phyloP scores from a whole-genome alignment of 1,140 invertebrate genomes.

The Drosophila funebris region DNA sequence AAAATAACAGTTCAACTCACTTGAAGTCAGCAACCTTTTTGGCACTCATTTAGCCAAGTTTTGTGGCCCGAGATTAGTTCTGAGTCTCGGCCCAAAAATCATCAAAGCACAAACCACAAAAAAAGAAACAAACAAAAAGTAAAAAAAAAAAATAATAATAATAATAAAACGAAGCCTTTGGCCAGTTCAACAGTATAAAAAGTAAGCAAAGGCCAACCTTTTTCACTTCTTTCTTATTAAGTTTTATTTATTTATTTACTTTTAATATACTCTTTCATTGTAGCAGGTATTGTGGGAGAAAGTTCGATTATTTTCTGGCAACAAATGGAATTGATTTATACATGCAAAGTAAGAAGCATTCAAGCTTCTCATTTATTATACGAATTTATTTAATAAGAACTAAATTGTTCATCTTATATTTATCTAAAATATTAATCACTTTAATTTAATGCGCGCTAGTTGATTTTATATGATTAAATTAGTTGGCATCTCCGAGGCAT shows the following conservation, averaged over 20 bases:
- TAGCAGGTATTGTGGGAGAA: neutral
- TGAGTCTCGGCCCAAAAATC: neutral
- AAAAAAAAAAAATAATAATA: neutral
- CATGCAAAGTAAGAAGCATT: no score
- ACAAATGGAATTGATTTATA: no score
- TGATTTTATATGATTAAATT: no score
- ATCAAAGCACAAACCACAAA: constrained; percentile 1
- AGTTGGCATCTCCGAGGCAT: no score
- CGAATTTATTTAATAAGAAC: no score
- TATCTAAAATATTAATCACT: no score
- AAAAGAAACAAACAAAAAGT: constrained; percentile 3
- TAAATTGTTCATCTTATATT: no score
- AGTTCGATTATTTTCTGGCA: no score
- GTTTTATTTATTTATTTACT: constrained; percentile 11
- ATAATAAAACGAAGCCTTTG: neutral
- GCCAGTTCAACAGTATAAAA: neutral
- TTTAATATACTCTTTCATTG: neutral
- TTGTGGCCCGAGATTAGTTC: neutral
- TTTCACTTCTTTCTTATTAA: neutral
- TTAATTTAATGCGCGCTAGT: no score
- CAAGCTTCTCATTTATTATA: no score
- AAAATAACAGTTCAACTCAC: neutral
- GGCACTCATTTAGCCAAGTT: neutral
- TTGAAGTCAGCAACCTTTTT: neutral
- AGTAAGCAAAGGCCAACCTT: constrained; percentile 1